These are phyloP conservation scores for Cichladusa arquata DNA, from an alignment of 2,113 vertebrate species.

Conservation along the genomic window DNA sequence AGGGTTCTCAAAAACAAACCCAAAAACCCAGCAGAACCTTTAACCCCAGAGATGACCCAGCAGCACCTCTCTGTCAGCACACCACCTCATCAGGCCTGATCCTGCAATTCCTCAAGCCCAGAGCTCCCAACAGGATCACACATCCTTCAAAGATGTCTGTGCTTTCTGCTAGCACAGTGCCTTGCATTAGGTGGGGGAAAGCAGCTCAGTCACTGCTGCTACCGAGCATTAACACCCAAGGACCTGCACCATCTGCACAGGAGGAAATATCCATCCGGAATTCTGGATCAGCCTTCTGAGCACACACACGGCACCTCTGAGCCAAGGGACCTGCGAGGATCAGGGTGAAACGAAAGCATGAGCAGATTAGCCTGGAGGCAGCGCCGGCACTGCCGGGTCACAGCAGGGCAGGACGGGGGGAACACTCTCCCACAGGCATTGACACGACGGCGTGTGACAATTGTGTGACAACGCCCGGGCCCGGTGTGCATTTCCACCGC, in stretches of 20 bases:
- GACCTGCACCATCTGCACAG: slow-evolving; percentile 14
- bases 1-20: neutral
- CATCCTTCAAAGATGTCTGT: neutral
- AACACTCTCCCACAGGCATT: neutral
- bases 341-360: neutral
- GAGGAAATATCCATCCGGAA: neutral
- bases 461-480: neutral
- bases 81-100: neutral
- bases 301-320: neutral
- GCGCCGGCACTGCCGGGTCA: neutral
- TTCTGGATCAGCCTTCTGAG: slow-evolving; percentile 12
- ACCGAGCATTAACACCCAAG: neutral
- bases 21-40: neutral
- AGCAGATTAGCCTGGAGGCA: slow-evolving; percentile 36
- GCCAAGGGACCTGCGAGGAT: neutral
- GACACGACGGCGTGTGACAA: fast-evolving
- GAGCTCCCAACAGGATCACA: neutral
- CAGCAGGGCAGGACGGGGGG: neutral
- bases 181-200: neutral
- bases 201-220: neutral
- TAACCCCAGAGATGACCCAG: neutral
- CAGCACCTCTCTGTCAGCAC: neutral
- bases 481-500: neutral
- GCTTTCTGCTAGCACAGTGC: neutral
- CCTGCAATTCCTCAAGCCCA: neutral